Evolutionary conservation across 2,797 vertebrate genomes (phyloP).

Genomic region (Falco columbarius): DNA sequence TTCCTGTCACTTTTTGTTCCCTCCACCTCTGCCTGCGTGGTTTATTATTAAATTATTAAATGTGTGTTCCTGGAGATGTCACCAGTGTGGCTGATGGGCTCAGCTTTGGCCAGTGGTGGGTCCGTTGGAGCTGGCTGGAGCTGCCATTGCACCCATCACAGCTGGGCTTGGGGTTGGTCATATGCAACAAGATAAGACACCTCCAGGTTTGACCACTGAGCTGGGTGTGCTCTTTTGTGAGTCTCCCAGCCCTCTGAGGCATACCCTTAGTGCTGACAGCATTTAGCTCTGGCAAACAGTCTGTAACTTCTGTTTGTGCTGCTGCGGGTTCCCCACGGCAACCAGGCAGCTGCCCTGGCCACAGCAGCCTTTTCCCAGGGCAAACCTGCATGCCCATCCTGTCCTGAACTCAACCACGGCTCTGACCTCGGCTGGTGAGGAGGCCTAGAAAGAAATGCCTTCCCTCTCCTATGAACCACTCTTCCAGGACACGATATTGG

Average conservation of each 20-base stretch:
- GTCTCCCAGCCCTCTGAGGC: fast-evolving
- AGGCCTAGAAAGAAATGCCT: background rate
- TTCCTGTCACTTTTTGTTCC: background rate
- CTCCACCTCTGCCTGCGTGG: background rate
- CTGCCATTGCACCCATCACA: background rate
- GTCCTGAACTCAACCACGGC: fast-evolving
- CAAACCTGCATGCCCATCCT: fast-evolving
- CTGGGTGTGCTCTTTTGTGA: background rate
- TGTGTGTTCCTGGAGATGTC: background rate
- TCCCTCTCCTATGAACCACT: background rate
- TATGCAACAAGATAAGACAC: background rate
- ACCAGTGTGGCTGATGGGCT: background rate
- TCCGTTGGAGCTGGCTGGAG: background rate
- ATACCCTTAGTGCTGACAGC: fast-evolving
- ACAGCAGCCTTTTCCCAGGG: fast-evolving
- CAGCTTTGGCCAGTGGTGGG: background rate
- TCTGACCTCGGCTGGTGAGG: fast-evolving
- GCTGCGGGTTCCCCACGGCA: fast-evolving
- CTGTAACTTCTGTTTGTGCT: background rate
- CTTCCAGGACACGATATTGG: background rate
- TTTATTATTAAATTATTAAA: too few species aligned
- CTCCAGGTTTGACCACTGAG: background rate
- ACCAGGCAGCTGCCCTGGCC: background rate
- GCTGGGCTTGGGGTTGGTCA: background rate
- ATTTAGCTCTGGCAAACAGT: background rate